Percentiles rank a stretch among this genome's conserved stretches.
phyloP scores from a whole-genome alignment of 30 jellyfish, hydroid and myxozoan genomes.

The Calvadosia cruxmelitensis region DNA sequence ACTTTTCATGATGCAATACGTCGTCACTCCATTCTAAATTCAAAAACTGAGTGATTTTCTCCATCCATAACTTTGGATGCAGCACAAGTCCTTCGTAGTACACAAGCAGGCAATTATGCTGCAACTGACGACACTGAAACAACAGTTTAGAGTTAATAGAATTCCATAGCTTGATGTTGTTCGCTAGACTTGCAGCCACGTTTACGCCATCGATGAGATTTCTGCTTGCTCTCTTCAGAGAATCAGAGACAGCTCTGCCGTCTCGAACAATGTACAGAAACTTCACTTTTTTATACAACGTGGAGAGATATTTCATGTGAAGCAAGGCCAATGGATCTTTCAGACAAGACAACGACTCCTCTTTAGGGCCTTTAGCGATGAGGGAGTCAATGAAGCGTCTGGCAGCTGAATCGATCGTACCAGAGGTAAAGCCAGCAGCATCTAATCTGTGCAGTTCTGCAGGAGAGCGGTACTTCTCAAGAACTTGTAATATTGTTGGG shows the following conservation, averaged over 20 bases:
- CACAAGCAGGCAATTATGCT: neutral
- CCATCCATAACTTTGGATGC: neutral
- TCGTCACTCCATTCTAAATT: neutral
- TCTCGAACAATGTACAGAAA: conserved; percentile 5
- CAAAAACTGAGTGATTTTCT: neutral
- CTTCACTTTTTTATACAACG: neutral
- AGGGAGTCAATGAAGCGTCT: neutral
- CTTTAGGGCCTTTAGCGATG: neutral
- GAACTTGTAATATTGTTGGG: conserved; percentile 1
- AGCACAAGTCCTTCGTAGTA: conserved; percentile 4
- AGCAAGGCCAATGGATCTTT: neutral
- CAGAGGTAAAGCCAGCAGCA: neutral
- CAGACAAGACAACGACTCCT: neutral
- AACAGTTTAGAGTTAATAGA: neutral
- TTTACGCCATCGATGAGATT: neutral
- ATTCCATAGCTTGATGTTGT: neutral
- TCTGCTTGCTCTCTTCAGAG: neutral
- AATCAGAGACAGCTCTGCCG: conserved; percentile 10
- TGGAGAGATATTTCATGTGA: neutral
- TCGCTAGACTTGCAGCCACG: neutral
- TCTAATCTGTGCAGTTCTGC: neutral
- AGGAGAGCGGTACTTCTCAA: neutral
- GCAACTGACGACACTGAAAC: neutral
- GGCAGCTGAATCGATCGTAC: neutral
- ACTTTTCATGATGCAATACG: neutral